Percentiles rank a stretch among this genome's conserved stretches.
phyloP scores from a whole-genome alignment of 2,888 invertebrate genomes.

The Lepidocyrtoides sp. region DNA sequence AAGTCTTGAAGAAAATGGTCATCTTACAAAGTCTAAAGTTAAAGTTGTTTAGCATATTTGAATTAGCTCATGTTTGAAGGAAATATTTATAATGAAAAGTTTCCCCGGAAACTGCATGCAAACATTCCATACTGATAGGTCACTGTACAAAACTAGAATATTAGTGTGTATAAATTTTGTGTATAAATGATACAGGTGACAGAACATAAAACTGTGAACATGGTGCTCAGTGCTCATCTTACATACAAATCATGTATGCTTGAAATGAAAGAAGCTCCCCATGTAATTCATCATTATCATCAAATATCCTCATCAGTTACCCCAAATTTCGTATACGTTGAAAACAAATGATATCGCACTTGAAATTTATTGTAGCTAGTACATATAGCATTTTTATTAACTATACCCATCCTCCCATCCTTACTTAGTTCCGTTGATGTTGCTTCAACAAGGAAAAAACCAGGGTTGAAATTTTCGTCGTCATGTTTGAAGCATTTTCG shows the following conservation, averaged over 20 bases:
- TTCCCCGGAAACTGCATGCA: too few species aligned
- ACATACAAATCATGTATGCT: slow-evolving; percentile 7
- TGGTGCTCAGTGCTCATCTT: slow-evolving; percentile 60
- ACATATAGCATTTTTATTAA: too few species aligned
- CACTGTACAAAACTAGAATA: neutral
- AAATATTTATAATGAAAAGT: too few species aligned
- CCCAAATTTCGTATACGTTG: neutral
- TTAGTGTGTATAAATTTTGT: neutral
- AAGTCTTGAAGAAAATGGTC: neutral
- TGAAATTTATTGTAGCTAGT: neutral
- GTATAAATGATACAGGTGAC: neutral
- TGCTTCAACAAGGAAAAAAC: neutral
- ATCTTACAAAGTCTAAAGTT: too few species aligned
- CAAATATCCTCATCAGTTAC: neutral
- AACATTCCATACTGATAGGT: neutral
- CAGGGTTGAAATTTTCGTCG: slow-evolving; percentile 23
- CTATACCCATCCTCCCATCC: too few species aligned
- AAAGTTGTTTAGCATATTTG: too few species aligned
- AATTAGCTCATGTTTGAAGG: too few species aligned
- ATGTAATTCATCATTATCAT: neutral
- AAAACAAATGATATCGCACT: neutral
- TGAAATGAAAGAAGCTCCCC: neutral
- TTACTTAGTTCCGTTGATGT: neutral
- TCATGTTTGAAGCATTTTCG: neutral
- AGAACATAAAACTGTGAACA: slow-evolving; percentile 44